phyloP scores from a whole-genome alignment of 2,113 vertebrate genomes.

The Triplophysa dalaica region DNA sequence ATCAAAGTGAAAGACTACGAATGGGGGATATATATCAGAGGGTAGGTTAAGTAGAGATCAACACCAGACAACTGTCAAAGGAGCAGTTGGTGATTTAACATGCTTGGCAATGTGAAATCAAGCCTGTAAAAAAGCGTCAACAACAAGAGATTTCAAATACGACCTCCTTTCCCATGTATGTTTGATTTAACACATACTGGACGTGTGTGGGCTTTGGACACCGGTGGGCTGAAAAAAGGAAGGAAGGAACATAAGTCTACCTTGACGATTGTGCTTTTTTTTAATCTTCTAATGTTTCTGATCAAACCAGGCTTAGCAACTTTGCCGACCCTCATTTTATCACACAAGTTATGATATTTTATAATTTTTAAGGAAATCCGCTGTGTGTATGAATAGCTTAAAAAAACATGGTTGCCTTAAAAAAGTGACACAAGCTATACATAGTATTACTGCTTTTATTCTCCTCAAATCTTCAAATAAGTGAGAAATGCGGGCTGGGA shows the following conservation, averaged over 20 bases:
- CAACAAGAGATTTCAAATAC: conserved; percentile 30
- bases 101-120: conserved; percentile 26
- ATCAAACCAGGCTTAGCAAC: too few relatives aligned
- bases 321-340: too few relatives aligned
- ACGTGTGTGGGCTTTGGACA: background rate
- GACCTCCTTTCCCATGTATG: background rate
- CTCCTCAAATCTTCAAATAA: too few relatives aligned
- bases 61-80: conserved; percentile 15
- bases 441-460: too few relatives aligned
- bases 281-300: too few relatives aligned
- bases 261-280: background rate
- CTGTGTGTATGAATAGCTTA: too few relatives aligned
- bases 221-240: background rate
- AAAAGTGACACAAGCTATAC: too few relatives aligned
- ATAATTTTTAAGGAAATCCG: too few relatives aligned
- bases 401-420: too few relatives aligned
- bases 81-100: conserved; percentile 1
- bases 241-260: background rate
- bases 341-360: too few relatives aligned
- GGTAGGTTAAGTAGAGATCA: conserved; percentile 16
- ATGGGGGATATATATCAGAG: conserved; percentile 18
- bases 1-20: conserved; percentile 34
- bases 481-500: too few relatives aligned
- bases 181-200: background rate
- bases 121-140: conserved; percentile 24